A percentile compares a stretch with the other conserved stretches of the same genome.
These are phyloP conservation scores for Actinostola sp. DNA, from an alignment of 92 coral and sea anemone species.

Conservation along the genomic window DNA sequence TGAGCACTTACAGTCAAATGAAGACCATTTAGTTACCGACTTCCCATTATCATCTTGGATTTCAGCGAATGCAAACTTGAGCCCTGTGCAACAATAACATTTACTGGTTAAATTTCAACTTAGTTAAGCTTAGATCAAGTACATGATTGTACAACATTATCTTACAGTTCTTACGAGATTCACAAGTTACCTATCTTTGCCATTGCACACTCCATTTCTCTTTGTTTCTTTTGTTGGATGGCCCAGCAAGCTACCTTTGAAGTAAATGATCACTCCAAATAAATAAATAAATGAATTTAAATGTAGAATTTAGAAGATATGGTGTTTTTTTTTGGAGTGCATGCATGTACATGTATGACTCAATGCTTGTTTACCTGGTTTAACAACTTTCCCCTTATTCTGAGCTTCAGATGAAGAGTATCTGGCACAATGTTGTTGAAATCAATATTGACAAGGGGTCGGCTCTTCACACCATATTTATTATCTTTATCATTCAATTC, in stretches of 20 bases:
- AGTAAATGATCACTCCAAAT: background rate
- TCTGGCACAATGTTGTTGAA: conserved; percentile 3
- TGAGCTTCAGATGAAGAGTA: conserved; percentile 9
- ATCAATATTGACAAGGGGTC: conserved; percentile 7
- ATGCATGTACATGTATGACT: too few relatives aligned
- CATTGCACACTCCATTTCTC: conserved; percentile 20
- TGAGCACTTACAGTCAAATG: conserved; percentile 10
- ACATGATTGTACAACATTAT: too few relatives aligned
- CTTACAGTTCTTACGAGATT: too few relatives aligned
- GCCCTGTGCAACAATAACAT: conserved; percentile 2
- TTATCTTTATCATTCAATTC: too few relatives aligned
- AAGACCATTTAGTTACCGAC: conserved; percentile 8
- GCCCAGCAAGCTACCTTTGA: conserved; percentile 30
- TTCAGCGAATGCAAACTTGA: background rate
- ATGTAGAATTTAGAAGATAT: background rate
- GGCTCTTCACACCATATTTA: background rate
- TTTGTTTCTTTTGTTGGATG: conserved; percentile 20
- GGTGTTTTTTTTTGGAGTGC: too few relatives aligned
- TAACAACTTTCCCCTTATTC: conserved; percentile 14
- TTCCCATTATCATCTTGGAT: conserved; percentile 5
- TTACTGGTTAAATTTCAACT: too few relatives aligned
- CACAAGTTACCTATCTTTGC: background rate
- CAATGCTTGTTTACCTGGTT: conserved; percentile 15
- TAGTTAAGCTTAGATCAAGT: background rate
- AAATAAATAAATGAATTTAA: background rate